A percentile compares a stretch with the other conserved stretches of the same genome.
Conservation (phyloP, 2,113 vertebrate species). For the Scophthalmus maximus region DNA sequence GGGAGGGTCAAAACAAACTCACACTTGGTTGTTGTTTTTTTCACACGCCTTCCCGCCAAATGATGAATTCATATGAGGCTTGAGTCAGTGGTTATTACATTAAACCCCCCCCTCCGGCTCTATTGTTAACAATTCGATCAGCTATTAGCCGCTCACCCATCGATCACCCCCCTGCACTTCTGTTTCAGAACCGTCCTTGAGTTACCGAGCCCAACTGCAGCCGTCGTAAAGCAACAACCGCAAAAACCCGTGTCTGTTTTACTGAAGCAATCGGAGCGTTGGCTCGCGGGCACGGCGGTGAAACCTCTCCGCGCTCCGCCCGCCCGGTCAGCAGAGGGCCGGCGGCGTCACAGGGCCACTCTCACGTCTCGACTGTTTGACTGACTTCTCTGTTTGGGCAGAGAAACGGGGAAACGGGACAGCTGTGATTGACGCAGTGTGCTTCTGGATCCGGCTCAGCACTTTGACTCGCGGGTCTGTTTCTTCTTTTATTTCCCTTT, state of each 20-base stretch:
- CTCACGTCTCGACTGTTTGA: slow-evolving; percentile 50
- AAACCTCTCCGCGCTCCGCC: slow-evolving; percentile 51
- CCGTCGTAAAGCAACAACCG: slow-evolving; percentile 65
- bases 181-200: slow-evolving; percentile 11
- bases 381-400: slow-evolving; percentile 69
- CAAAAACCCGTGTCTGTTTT: slow-evolving; percentile 79
- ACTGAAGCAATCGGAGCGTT: slow-evolving; percentile 74
- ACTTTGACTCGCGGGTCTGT: slow-evolving; percentile 14
- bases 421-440: too few relatives aligned
- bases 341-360: slow-evolving; percentile 29
- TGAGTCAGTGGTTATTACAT: slow-evolving; percentile 69
- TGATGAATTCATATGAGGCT: slow-evolving; percentile 64
- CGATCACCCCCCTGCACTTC: slow-evolving; percentile 2
- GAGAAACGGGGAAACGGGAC: slow-evolving; percentile 13
- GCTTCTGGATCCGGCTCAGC: too few relatives aligned
- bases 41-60: background rate
- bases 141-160: slow-evolving; percentile 32
- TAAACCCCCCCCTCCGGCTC: slow-evolving; percentile 40
- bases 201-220: slow-evolving; percentile 63
- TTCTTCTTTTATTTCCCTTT: too few relatives aligned
- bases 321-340: slow-evolving; percentile 22
- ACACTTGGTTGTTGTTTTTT: slow-evolving; percentile 1
- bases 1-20: slow-evolving; percentile 27
- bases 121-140: slow-evolving; percentile 45
- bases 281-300: slow-evolving; percentile 78